A percentile compares a stretch with the other conserved stretches of the same genome.
Evolutionary conservation across 2,888 invertebrate species (phyloP).

Genomic region (Biston betularia): DNA sequence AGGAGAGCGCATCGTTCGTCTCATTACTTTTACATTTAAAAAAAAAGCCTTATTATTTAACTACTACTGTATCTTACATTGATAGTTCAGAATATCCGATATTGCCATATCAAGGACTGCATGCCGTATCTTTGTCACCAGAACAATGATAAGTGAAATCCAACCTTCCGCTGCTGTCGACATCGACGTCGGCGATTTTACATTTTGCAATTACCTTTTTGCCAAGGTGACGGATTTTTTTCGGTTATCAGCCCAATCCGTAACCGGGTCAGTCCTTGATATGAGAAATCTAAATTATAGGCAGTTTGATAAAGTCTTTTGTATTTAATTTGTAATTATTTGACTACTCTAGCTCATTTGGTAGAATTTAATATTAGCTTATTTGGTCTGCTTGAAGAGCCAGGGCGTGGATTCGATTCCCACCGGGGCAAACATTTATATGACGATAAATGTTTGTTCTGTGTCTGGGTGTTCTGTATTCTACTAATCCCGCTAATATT

Average conservation of each 20-base stretch:
- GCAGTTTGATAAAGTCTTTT: neutral
- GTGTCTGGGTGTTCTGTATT: too few relatives aligned
- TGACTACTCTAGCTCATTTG: too few relatives aligned
- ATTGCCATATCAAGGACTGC: conserved; percentile 36
- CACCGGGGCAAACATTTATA: too few relatives aligned
- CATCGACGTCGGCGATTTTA: conserved; percentile 61
- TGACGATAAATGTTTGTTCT: too few relatives aligned
- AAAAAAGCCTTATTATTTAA: too few relatives aligned
- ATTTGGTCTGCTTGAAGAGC: too few relatives aligned
- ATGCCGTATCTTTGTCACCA: conserved; percentile 33
- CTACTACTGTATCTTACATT: neutral
- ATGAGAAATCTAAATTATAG: conserved; percentile 33
- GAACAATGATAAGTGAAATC: conserved; percentile 66
- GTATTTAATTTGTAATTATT: neutral
- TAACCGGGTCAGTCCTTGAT: conserved; percentile 65
- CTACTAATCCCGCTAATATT: too few relatives aligned
- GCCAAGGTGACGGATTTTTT: conserved; percentile 69
- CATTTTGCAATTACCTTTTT: conserved; percentile 68
- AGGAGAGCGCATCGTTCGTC: too few relatives aligned
- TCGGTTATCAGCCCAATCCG: conserved; percentile 50
- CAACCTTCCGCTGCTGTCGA: conserved; percentile 65
- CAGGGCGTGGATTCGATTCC: too few relatives aligned
- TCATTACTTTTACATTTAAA: too few relatives aligned
- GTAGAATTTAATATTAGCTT: too few relatives aligned
- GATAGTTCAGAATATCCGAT: conserved; percentile 30